A percentile compares a stretch with the other conserved stretches of the same genome.
Evolutionary conservation across 64 coral and sea anemone genomes (phyloP).

Genomic region (Montipora efflorescens): DNA sequence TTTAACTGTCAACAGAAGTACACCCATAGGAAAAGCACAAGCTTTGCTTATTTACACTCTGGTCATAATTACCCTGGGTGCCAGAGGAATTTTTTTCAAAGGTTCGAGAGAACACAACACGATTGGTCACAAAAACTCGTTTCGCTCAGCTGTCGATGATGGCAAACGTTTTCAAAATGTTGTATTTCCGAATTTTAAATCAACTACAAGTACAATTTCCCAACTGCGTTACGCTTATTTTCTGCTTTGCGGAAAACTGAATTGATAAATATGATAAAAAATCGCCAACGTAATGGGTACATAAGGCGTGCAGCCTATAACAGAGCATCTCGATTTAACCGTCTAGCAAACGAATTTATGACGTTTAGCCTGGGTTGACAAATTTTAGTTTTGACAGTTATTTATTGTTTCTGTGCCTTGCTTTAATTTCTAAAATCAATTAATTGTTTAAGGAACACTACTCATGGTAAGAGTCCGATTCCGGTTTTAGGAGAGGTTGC

Average conservation of each 20-base stretch:
- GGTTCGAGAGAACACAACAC: no score
- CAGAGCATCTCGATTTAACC: no score
- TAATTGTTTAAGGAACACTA: not conserved
- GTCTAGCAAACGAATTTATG: no score
- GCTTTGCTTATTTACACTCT: not conserved
- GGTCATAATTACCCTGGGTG: not conserved
- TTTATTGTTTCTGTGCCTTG: not conserved
- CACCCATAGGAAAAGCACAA: not conserved
- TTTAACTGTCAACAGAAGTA: conserved; percentile 26
- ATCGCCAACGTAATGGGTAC: no score
- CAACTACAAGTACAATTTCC: not conserved
- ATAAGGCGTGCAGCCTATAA: no score
- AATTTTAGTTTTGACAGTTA: not conserved
- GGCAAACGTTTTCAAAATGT: not conserved
- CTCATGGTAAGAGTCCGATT: not conserved
- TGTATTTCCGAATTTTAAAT: not conserved
- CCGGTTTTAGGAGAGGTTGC: no score
- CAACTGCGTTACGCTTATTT: not conserved
- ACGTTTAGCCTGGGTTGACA: no score
- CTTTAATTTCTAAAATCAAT: not conserved
- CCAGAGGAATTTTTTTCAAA: no score
- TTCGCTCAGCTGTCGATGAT: not conserved
- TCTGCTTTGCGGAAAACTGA: not conserved
- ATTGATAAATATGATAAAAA: not conserved
- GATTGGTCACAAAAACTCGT: not conserved